Base-by-base conservation (phyloP, 2,113 vertebrate species). In the Candoia aspera region DNA sequence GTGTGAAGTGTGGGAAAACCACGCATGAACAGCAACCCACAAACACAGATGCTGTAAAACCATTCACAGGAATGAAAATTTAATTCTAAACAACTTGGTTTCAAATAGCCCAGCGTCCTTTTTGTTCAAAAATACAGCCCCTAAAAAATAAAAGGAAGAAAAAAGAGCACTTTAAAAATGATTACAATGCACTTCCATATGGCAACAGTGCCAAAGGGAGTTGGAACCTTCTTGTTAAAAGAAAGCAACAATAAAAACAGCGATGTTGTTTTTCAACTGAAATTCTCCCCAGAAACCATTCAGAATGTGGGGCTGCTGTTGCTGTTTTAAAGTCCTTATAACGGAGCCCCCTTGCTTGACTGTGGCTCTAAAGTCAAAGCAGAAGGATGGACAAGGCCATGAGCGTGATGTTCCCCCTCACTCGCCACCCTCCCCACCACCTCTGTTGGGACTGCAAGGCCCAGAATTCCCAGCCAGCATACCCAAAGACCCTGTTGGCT, bases 81-180 rank as follows among this genome's bases (percentile, higher is more conserved):
- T 88, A 88, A 92, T 92, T 89, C 11, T 57, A 33, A 92, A 54
- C 73, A 15, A 24, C 12, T 23, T n/a, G 58, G 23, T 84, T 88
- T 60, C 42, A 49, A 53, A 84, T 13, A 8, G 42, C 54, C 23
- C 57, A 5, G 0, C 23, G 42, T 55, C 12, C 9, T 55, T 37
- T 12, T 15, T 37, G 13, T n/a, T 19, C 33, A 53, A 26, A 64
- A 49, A 33, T 5, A 19, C 60, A 58, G 19, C 29, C 17, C 8
- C 37, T 13, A 10, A 53, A 26, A 29, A 29, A n/a, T 6, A 33
- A 4, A 57, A 37, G 42, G 21, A 23, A 23, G 42, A 23, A 3
- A 6, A 26, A 13, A 26, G 26, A 2, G 6, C 3, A 17, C 24
- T 54, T 37, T 33, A 12, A 54, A 58, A 73, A 73, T n/a, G 5